Base-by-base conservation (phyloP, 1,140 invertebrate species). In the Bombus sibiricus region DNA sequence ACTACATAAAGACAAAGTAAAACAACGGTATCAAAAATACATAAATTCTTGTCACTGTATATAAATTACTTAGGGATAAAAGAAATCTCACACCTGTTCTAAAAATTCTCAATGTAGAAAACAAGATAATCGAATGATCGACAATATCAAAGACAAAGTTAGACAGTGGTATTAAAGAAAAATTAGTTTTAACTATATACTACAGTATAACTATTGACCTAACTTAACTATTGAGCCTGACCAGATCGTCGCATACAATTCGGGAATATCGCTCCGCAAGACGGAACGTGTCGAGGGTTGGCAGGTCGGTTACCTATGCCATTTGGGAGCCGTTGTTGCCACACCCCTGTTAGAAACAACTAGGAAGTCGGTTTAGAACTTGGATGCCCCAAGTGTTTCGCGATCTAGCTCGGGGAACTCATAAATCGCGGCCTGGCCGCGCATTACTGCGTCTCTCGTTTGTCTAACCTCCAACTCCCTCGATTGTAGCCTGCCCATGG, bases 341-440 rank as follows among this genome's bases (percentile, higher is more conserved):
- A 80, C 77, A 69, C 59, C 43, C 57, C 41, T 41, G 57, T 43
- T 82, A 37, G 75, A 37, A 73, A 73, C 69, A 85, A 77, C 79
- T 85, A 57, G 62, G 68, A 89, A 89, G 81, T 89, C 87, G 84
- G 88, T 89, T 89, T 86, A 81, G 85, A 89, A 89, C 88, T 89
- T 89, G 57, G 77, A 74, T 78, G 43, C 84, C 85, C 87, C 88
- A 81, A 86, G 88, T 89, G 85, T 80, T 89, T 84, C 85, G 81
- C 88, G 88, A 89, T 89, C 88, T 64, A 74, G 59, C 84, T 37
- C 78, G 59, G 43, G 32, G 41, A 57, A 68, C 69, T 79, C 79
- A 81, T 85, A 85, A 85, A 85, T 85, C 84, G 84, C 59, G 57
- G 37, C 68, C 34, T 2, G 25, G 32, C 47, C 53, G 76, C 68